These are phyloP conservation scores for Malurus leucopterus DNA, from an alignment of 2,797 vertebrate genomes.

Conservation along the genomic window DNA sequence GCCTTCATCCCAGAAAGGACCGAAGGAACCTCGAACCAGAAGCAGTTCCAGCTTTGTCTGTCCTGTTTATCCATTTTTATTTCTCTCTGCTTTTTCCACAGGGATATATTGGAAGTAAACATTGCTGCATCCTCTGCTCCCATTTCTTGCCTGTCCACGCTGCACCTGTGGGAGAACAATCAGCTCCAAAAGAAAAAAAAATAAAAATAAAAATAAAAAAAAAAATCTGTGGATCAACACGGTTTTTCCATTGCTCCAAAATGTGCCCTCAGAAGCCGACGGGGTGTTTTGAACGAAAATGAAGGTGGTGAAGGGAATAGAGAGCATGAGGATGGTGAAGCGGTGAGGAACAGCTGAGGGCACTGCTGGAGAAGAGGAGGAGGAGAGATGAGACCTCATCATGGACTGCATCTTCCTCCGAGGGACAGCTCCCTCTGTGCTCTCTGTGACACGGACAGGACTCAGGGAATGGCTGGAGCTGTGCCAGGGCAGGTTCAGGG, in stretches of 20 bases:
- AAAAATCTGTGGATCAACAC: not conserved
- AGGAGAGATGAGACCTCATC: not conserved
- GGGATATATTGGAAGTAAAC: not conserved
- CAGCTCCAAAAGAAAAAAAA: not conserved
- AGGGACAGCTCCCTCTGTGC: not conserved
- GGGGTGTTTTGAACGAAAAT: not conserved
- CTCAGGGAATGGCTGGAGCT: not conserved
- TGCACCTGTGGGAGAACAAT: not conserved
- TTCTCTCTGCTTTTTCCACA: not conserved
- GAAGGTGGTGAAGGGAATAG: not conserved
- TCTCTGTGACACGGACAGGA: not conserved
- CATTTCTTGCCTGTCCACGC: not conserved
- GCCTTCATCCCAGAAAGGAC: not conserved
- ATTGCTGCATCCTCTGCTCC: not conserved
- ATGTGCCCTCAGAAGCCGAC: rapidly evolving
- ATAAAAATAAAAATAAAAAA: not conserved
- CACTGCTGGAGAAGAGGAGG: not conserved
- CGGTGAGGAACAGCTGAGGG: not conserved
- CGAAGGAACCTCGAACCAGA: rapidly evolving
- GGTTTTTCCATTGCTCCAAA: not conserved
- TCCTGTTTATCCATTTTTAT: not conserved
- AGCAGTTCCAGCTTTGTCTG: not conserved
- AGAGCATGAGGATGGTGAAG: not conserved
- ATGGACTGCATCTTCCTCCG: not conserved
- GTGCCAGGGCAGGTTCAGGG: rapidly evolving